phyloP scores from a whole-genome alignment of 2,113 vertebrate genomes.

The Hippotragus niger region DNA sequence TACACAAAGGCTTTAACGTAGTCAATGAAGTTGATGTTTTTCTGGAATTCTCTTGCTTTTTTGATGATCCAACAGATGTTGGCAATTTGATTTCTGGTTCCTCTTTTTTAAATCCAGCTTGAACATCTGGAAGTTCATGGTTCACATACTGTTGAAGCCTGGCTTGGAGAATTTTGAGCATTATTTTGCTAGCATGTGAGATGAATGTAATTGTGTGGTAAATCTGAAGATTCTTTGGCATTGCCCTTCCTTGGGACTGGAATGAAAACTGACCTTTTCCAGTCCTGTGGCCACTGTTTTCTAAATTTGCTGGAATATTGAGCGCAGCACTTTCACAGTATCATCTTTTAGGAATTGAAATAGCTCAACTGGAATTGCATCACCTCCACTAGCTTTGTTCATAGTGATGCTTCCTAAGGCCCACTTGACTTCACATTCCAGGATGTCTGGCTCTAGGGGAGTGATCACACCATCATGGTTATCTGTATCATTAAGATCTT shows the following conservation, averaged over 20 bases:
- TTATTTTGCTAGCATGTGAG: not conserved
- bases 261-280: not conserved
- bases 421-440: not conserved
- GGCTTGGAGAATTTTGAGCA: not conserved
- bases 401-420: not conserved
- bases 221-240: not conserved
- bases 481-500: not conserved
- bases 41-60: not conserved
- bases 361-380: not conserved
- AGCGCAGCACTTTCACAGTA: not conserved
- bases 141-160: not conserved
- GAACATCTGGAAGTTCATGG: not conserved
- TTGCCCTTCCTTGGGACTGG: not conserved
- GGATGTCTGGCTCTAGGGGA: not conserved
- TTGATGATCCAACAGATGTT: not conserved
- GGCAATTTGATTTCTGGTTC: not conserved
- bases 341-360: not conserved
- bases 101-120: not conserved
- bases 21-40: not conserved
- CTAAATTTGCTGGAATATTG: not conserved
- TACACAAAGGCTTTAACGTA: not conserved
- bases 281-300: not conserved
- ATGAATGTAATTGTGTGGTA: not conserved
- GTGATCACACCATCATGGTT: not conserved
- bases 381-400: not conserved